These are phyloP conservation scores for Neosilurus mollespiculum DNA, from an alignment of 2,797 vertebrate genomes.

Conservation along the genomic window DNA sequence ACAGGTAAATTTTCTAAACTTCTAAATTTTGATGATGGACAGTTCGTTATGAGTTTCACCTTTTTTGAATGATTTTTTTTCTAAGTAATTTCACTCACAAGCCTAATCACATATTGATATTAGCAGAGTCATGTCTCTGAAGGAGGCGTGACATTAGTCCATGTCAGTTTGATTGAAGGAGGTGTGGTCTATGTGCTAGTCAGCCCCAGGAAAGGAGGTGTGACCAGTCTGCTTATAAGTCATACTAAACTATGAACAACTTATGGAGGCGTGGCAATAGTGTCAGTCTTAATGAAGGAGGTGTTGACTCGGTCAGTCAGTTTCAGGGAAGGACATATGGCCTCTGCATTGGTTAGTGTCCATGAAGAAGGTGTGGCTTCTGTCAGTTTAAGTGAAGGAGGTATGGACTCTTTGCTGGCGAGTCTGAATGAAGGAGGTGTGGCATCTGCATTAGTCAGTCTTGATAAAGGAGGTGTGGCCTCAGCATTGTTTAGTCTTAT, in stretches of 20 bases:
- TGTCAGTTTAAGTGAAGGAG: neutral
- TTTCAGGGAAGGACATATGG: too few species aligned
- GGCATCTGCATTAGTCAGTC: neutral
- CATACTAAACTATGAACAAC: neutral
- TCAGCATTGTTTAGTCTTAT: neutral
- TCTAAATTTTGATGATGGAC: neutral
- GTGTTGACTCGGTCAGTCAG: too few species aligned
- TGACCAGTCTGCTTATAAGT: neutral
- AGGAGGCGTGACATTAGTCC: too few species aligned
- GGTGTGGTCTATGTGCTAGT: neutral
- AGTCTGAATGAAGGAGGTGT: neutral
- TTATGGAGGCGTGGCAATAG: neutral
- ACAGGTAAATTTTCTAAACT: slow-evolving; percentile 76
- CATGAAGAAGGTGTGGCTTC: too few species aligned
- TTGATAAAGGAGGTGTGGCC: neutral
- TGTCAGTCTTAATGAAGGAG: neutral
- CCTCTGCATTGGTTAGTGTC: too few species aligned
- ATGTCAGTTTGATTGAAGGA: neutral
- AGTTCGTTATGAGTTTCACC: neutral
- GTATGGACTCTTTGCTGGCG: neutral
- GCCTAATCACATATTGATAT: neutral
- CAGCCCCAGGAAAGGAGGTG: neutral
- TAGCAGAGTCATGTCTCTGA: neutral
- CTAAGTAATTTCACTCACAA: neutral
- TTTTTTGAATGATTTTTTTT: neutral